Evolutionary conservation across 2,113 vertebrate genomes (phyloP), one percentile per base, ranked within the genome.

Genomic region (Notiomystis cincta): DNA sequence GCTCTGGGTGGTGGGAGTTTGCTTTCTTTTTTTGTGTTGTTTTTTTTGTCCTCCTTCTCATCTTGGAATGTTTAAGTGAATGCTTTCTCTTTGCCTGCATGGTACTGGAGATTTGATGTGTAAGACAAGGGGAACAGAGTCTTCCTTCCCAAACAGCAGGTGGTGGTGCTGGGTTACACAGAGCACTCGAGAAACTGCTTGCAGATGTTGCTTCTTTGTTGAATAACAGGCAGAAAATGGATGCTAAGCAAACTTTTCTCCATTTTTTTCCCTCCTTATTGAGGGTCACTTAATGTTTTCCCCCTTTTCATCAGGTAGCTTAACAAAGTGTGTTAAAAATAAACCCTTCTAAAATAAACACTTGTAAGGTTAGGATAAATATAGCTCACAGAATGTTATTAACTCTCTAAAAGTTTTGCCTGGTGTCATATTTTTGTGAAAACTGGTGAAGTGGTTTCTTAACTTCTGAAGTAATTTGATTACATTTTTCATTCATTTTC

Each of bases 121-220:
- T 27, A 27, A 44, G 33, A 35, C 6, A 8, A 60, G 60, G 57
- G 58, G 61, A 78, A 47, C 38, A 3, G 84, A 96, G 83, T 56
- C 95, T 96, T 96, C 91, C 82, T 71, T 97, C 78, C 82, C 66
- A 40, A 93, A 97, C 97, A 98, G 95, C 93, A 98, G 97, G 94
- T 97, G 97, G 96, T 93, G 35, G 82, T 98, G 70, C 95, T 96
- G 97, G 54, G 95, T 97, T 92, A 67, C 6, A 11, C 51, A 90
- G 48, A 70, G 28, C 2, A 0, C 90, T 82, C 19, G 5, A 73
- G 58, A 82, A 84, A 83, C 86, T 72, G 90, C 82, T 93, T n/a
- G 4, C 78, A 90, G 70, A 87, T 79, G 48, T 66, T 83, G 38
- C 50, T 75, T 71, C 1, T 0, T 16, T 44, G 44, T 50, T 88